Base-by-base conservation (phyloP, 2,888 invertebrate species). In the Yponomeuta plumbellus region DNA sequence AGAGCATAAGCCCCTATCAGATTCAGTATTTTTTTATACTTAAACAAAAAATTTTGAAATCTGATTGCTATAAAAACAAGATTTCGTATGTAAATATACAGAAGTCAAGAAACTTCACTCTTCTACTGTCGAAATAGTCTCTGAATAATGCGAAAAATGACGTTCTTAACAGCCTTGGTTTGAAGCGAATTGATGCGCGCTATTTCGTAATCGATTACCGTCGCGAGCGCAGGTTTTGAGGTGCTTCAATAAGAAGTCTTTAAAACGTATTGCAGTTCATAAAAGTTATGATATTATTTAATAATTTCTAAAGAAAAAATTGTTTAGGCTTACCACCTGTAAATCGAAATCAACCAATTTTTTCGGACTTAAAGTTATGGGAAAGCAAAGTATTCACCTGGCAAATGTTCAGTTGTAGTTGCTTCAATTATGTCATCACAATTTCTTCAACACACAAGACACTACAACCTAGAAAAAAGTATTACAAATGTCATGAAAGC, bases 81-180 rank as follows among this genome's bases (percentile, higher is more conserved):
- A 63, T 63, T 22, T n/a, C 40, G 44, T 44, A 63, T 63, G 40
- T 39, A 34, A 34, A 34, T 34, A 63, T 63, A 21, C 44, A 52
- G 71, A 71, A 75, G 74, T 75, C 76, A 78, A 86, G 82, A 82
- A 78, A 83, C 80, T 81, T 78, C 72, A 75, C 73, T 70, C 75
- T 75, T 75, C 76, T 74, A 74, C 77, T 85, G 82, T 84, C 77
- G 84, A 85, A 85, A 86, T 77, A 74, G 76, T 76, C 82, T 76
- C 80, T 83, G 85, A 81, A 88, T 88, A 86, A 87, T 83, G 76
- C 80, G 77, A 76, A 74, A 75, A 72, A 75, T 89, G 89, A 90
- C 89, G 89, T 82, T 85, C 81, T 71, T 74, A 71, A 69, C 79
- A 86, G 83, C 89, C 89, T 89, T 85, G 87, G 65, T 6, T 58